Evolutionary conservation across 2,888 invertebrate species (phyloP), one percentile per base, ranked within the genome.

Genomic region (Ditula angustiorana): DNA sequence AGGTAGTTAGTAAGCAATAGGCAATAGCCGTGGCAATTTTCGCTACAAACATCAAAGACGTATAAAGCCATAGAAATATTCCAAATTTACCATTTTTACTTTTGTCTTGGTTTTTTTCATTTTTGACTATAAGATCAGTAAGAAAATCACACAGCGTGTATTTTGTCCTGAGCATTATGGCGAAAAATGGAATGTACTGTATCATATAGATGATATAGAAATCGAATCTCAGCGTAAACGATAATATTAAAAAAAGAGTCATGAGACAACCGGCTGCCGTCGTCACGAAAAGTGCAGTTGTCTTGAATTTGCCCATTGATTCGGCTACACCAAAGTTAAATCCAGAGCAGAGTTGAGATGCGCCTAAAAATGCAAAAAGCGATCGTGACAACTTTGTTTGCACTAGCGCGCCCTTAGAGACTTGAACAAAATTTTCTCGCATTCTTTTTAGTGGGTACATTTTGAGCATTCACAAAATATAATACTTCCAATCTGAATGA

Each of bases 61-160:
- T 30, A 8, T 56, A 46, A 4, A 35, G 0, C 56, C 55, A 62
- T 1, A 41, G 5, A 0, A 49, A 21, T 7, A 30, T 3, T 13
- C 56, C 16, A 35, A n/a, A 0, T 56, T 49, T n/a, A 35, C n/a
- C n/a, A n/a, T n/a, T n/a, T n/a, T n/a, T n/a, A n/a, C n/a, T n/a
- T n/a, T n/a, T n/a, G n/a, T n/a, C n/a, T n/a, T n/a, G n/a, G n/a
- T n/a, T n/a, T n/a, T n/a, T n/a, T n/a, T 21, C 19, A 2, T 37
- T 11, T n/a, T 37, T 10, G 8, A 16, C 7, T 0, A 8, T 13
- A 61, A 13, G 28, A n/a, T 62, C 56, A 2, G n/a, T 8, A 5
- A 47, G 33, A 16, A 62, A 62, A 4, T 62, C 62, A 2, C 37
- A 62, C 21, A 62, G 30, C 1, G 49, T 49, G 16, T 57, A 62